phyloP scores from a whole-genome alignment of 1,140 invertebrate species.

The Neelides sp. region DNA sequence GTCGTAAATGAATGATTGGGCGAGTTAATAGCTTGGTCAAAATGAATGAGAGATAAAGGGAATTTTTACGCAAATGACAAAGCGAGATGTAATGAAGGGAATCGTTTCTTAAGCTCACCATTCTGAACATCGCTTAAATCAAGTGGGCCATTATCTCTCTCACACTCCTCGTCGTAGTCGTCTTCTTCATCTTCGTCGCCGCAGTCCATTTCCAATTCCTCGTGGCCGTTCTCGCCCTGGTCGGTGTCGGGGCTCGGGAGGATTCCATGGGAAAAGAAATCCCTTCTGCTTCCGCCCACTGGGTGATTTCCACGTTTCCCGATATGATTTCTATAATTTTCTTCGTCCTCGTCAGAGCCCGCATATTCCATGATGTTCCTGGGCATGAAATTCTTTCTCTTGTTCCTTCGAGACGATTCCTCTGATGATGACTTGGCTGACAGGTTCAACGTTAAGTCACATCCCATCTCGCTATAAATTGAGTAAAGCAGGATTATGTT shows the following conservation, averaged over 20 bases:
- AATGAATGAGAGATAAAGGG: too few relatives aligned
- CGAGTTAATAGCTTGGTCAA: too few relatives aligned
- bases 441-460: slow-evolving; percentile 20
- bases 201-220: slow-evolving; percentile 2
- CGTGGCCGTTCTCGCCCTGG: not conserved
- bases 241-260: slow-evolving; percentile 8
- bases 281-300: too few relatives aligned
- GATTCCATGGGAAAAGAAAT: too few relatives aligned
- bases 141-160: slow-evolving; percentile 14
- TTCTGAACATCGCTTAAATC: slow-evolving; percentile 30
- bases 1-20: too few relatives aligned
- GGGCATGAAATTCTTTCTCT: slow-evolving; percentile 29
- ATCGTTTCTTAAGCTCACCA: too few relatives aligned
- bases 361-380: slow-evolving; percentile 29
- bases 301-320: slow-evolving; percentile 7
- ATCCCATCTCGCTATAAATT: slow-evolving; percentile 21
- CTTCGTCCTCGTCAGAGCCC: slow-evolving; percentile 29
- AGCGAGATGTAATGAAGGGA: too few relatives aligned
- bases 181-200: slow-evolving; percentile 14
- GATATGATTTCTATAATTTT: not conserved
- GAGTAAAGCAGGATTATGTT: too few relatives aligned
- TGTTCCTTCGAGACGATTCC: slow-evolving; percentile 29
- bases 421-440: slow-evolving; percentile 8
- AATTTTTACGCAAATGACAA: too few relatives aligned
- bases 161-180: not conserved